Evolutionary conservation across 2,797 vertebrate genomes (phyloP).

Genomic region (Mormyrus proboscirostris): DNA sequence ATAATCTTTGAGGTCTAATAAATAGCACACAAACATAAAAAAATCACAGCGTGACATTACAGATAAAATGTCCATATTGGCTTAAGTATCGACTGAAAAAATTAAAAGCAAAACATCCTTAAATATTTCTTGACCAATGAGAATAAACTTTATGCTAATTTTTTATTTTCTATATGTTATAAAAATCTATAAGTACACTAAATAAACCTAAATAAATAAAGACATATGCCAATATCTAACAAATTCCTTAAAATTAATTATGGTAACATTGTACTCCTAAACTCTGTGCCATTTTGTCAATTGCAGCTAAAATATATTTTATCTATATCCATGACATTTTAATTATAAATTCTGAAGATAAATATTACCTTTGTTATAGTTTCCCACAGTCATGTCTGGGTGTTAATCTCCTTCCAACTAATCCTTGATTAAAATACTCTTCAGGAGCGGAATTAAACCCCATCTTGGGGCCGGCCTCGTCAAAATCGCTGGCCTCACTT

Average conservation of each 20-base stretch:
- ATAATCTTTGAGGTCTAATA: neutral
- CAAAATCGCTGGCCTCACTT: neutral
- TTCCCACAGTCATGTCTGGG: neutral
- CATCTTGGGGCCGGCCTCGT: neutral
- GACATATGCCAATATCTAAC: neutral
- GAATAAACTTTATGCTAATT: neutral
- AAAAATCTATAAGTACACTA: neutral
- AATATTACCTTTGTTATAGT: neutral
- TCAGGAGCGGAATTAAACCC: neutral
- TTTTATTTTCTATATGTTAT: neutral
- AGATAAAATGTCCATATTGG: neutral
- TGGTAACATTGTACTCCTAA: neutral
- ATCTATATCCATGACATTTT: neutral
- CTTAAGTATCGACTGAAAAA: neutral
- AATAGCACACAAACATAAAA: neutral
- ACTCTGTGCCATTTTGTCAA: neutral
- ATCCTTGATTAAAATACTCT: neutral
- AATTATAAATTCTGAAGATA: neutral
- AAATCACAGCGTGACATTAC: neutral
- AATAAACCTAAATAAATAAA: neutral
- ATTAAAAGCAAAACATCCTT: neutral
- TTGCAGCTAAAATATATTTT: neutral
- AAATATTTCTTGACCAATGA: neutral
- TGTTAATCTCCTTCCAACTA: neutral
- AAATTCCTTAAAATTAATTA: neutral